Evolutionary conservation across 1,140 invertebrate genomes (phyloP).

Genomic region (Cotesia vestalis): DNA sequence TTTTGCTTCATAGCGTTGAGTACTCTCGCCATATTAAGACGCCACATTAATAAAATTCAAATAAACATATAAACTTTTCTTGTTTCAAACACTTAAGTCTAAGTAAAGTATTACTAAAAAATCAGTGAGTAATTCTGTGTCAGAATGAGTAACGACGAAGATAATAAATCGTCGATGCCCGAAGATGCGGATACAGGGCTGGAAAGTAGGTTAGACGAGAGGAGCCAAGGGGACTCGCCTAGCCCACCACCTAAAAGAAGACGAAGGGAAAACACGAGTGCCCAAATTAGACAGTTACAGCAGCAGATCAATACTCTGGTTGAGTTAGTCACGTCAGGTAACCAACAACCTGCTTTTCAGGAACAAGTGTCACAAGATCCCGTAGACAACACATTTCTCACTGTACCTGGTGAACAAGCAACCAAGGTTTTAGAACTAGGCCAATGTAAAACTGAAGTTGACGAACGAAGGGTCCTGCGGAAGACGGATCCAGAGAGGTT

Average conservation of each 20-base stretch:
- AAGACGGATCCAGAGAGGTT: slow-evolving; percentile 17
- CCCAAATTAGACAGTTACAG: too few relatives aligned
- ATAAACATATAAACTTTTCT: neutral
- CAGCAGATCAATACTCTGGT: too few relatives aligned
- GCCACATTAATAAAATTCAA: neutral
- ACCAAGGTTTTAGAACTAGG: slow-evolving; percentile 7
- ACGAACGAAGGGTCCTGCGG: slow-evolving; percentile 25
- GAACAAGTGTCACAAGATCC: neutral
- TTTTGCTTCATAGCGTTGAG: slow-evolving; percentile 36
- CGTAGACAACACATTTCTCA: neutral
- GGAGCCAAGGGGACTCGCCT: too few relatives aligned
- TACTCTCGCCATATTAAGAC: slow-evolving; percentile 30
- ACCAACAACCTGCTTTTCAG: too few relatives aligned
- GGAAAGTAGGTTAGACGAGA: too few relatives aligned
- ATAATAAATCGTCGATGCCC: too few relatives aligned
- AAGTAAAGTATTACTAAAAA: neutral
- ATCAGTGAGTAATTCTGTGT: too few relatives aligned
- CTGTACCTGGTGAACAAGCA: neutral
- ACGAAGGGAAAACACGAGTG: too few relatives aligned
- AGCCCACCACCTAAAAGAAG: too few relatives aligned
- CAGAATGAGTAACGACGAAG: too few relatives aligned
- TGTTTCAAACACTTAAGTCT: neutral
- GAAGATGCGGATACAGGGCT: too few relatives aligned
- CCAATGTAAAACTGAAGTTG: slow-evolving; percentile 26
- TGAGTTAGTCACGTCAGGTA: too few relatives aligned